Percentiles rank a stretch among this genome's conserved stretches.
These are phyloP conservation scores for Drosophila fuyamai DNA, from an alignment of 1,140 invertebrate genomes.

Conservation along the genomic window DNA sequence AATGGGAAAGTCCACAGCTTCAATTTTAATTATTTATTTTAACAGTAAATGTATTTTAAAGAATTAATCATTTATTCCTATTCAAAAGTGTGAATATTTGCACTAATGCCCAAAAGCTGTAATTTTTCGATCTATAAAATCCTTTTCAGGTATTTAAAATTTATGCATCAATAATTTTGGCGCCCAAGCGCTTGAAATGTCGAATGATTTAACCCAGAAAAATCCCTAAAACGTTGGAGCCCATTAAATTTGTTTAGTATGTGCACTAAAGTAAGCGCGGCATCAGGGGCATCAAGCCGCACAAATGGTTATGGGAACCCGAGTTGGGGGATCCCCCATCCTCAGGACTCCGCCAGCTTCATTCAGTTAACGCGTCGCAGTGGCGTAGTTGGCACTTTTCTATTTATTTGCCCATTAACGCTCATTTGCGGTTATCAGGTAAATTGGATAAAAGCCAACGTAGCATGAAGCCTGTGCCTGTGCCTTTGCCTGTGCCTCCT, in stretches of 20 bases:
- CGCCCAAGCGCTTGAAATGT: slow-evolving; percentile 11
- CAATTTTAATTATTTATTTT: too few relatives aligned
- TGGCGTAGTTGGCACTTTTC: slow-evolving; percentile 80
- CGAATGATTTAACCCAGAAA: slow-evolving; percentile 28
- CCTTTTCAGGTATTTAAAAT: slow-evolving; percentile 37
- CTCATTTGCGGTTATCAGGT: slow-evolving; percentile 83
- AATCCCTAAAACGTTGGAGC: slow-evolving; percentile 21
- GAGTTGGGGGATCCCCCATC: slow-evolving; percentile 12
- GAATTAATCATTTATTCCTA: background rate
- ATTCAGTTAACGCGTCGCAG: slow-evolving; percentile 75
- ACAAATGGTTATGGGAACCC: slow-evolving; percentile 46
- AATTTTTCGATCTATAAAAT: background rate
- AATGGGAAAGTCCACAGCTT: too few relatives aligned
- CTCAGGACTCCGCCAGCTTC: slow-evolving; percentile 10
- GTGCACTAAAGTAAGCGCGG: slow-evolving; percentile 65
- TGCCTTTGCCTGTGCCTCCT: slow-evolving; percentile 18
- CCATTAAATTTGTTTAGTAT: slow-evolving; percentile 78
- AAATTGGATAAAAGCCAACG: slow-evolving; percentile 83
- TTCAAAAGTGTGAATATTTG: background rate
- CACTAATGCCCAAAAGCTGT: background rate
- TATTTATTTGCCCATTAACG: slow-evolving; percentile 82
- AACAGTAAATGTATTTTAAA: too few relatives aligned
- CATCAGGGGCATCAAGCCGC: slow-evolving; percentile 39
- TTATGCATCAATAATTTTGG: slow-evolving; percentile 43
- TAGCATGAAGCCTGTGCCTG: slow-evolving; percentile 66